These are phyloP conservation scores for Craseonycteris thonglongyai DNA, from an alignment of 2,113 vertebrate genomes.

Conservation along the genomic window DNA sequence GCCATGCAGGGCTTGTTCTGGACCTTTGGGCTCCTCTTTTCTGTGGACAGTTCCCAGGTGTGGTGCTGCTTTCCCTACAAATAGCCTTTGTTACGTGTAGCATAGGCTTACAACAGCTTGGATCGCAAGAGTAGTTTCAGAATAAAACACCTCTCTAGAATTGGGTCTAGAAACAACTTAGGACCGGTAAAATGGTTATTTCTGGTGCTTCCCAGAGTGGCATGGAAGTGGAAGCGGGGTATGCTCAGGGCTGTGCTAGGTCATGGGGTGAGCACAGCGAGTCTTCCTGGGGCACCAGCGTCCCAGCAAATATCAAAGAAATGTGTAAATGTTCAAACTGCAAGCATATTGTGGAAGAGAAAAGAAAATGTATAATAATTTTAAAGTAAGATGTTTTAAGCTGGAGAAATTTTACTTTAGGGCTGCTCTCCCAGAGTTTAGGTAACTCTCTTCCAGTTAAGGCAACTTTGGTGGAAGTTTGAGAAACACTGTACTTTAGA, in stretches of 20 bases:
- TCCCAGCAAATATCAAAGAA: background rate
- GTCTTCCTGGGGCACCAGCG: background rate
- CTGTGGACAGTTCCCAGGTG: background rate
- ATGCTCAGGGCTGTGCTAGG: too few relatives aligned
- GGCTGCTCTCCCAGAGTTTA: background rate
- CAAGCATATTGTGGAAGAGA: background rate
- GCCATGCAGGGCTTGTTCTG: too few relatives aligned
- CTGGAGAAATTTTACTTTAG: background rate
- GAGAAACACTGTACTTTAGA: background rate
- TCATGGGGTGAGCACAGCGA: background rate
- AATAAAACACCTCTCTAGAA: background rate
- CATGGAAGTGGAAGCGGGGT: rapidly evolving
- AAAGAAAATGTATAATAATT: background rate
- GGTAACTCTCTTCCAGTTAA: background rate
- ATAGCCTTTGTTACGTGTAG: background rate
- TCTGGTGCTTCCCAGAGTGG: background rate
- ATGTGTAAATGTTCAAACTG: background rate
- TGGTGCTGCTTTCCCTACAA: background rate
- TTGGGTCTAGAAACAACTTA: background rate
- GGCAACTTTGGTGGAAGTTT: background rate
- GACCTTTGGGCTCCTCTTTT: background rate
- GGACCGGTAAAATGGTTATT: background rate
- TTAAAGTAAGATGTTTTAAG: background rate
- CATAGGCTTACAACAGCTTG: background rate
- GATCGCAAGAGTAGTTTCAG: background rate